phyloP scores from a whole-genome alignment of 2,888 invertebrate genomes.

The Leucozona laternaria region DNA sequence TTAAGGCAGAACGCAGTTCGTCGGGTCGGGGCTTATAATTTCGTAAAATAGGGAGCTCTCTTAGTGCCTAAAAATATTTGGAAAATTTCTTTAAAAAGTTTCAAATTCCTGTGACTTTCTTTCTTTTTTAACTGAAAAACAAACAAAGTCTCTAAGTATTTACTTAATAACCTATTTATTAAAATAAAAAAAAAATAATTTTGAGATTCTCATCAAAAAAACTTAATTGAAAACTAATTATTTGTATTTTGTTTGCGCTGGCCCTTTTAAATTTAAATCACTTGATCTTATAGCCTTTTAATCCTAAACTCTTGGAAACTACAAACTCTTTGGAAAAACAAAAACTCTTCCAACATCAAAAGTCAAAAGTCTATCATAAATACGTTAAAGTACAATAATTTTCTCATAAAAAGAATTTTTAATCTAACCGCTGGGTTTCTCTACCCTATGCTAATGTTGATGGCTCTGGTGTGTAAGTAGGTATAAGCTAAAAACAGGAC shows the following conservation, averaged over 20 bases:
- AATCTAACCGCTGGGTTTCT: slow-evolving; percentile 23
- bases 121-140: too few relatives aligned
- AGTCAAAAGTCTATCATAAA: slow-evolving; percentile 33
- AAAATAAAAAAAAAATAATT: too few relatives aligned
- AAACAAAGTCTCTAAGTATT: too few relatives aligned
- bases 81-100: too few relatives aligned
- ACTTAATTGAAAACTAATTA: not conserved
- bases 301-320: not conserved
- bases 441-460: not conserved
- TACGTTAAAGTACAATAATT: slow-evolving; percentile 50
- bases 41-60: too few relatives aligned
- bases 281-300: not conserved
- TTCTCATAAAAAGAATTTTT: slow-evolving; percentile 59
- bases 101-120: too few relatives aligned
- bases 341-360: slow-evolving; percentile 13
- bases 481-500: not conserved
- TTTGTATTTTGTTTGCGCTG: not conserved
- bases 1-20: too few relatives aligned
- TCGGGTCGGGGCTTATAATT: too few relatives aligned
- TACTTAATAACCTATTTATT: too few relatives aligned
- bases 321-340: not conserved
- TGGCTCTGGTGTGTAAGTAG: not conserved
- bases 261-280: not conserved
- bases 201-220: not conserved
- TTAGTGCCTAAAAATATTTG: too few relatives aligned